Base-by-base conservation (phyloP, 2,888 invertebrate genomes). In the Cinara cedri region DNA sequence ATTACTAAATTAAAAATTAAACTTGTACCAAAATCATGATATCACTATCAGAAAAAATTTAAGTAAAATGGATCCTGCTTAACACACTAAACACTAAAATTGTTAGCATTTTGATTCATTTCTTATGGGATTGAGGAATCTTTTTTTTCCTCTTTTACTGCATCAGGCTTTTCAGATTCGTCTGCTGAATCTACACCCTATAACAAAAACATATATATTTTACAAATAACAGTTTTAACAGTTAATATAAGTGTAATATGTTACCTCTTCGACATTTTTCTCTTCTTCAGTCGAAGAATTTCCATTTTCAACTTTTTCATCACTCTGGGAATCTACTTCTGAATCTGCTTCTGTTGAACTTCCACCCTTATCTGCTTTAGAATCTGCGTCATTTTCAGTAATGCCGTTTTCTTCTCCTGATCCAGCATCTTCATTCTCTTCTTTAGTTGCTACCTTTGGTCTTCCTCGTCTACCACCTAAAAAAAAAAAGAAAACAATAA, bases 301-400 rank as follows among this genome's bases (percentile, higher is more conserved):
- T 49, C 76, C 76, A 51, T 78, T 78, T 34, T 78, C 76, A 19
- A 78, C 19, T 60, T 78, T 78, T 21, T 78, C 68, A 21, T 78
- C 76, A 0, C 60, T 49, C 68, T 78, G 68, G 0, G 68, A 57
- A 68, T 78, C 76, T 19, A 78, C 68, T 78, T 78, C 76, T 34
- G 68, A 68, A 19, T 78, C 76, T 34, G 68, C 76, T 34, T 78
- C 76, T 8, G 76, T 70, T 10, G 76, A 78, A 68, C 76, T 78
- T 11, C 68, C 76, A 1, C 57, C 76, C 21, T 78, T 78, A 34
- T 78, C 68, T 49, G 34, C 46, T 51, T 78, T 78, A 26, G 66
- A 66, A 1, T 76, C 76, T 9, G 42, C 26, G n/a, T 76, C 66
- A 14, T 57, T 60, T 42, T 78, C 76, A 60, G 49, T 21, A 49